Base-by-base conservation (phyloP, 2,113 vertebrate genomes). In the Pelmatolapia mariae region DNA sequence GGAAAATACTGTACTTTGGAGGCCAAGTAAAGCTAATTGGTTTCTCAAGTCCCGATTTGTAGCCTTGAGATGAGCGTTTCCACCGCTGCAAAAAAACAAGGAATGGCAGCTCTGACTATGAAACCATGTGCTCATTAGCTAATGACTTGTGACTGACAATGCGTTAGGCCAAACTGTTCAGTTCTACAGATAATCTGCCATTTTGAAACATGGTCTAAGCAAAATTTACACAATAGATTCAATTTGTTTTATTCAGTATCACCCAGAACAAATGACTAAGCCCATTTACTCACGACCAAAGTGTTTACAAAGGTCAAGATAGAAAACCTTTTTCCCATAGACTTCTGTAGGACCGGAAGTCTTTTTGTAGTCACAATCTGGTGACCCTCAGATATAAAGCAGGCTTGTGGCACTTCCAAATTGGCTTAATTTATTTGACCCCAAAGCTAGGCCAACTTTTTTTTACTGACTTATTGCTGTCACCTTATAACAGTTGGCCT, bases 191-290 rank as follows among this genome's bases (percentile, higher is more conserved):
- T 57, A 59, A 9, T 59, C 4, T 16, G 56, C 4, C 24, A 57
- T 57, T 57, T 57, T 29, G 13, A 57, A 57, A 57, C 56, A 57
- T 57, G 56, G 13, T 57, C 56, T 57, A 26, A 57, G 56, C 56
- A 57, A 57, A 29, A 57, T 16, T 57, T 57, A 57, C 24, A 57
- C 56, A 29, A 57, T 57, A 8, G 56, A 29, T 24, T 57, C 24
- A 29, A 15, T 57, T 57, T 57, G 3, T 57, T 57, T 57, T 57
- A 3, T 57, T 57, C 56, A 57, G 13, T 5, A 57, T 1, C 0
- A 57, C 56, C 24, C 56, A 57, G 13, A 57, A 57, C 24, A 57
- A 57, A 57, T 29, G 56, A 57, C 13, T 57, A 26, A 29, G 13
- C 24, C 54, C 56, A 29, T 57, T 29, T 57, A 57, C 13, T 57